Evolutionary conservation across 2,797 vertebrate genomes (phyloP).

Genomic region (Pithecia hirsuta): DNA sequence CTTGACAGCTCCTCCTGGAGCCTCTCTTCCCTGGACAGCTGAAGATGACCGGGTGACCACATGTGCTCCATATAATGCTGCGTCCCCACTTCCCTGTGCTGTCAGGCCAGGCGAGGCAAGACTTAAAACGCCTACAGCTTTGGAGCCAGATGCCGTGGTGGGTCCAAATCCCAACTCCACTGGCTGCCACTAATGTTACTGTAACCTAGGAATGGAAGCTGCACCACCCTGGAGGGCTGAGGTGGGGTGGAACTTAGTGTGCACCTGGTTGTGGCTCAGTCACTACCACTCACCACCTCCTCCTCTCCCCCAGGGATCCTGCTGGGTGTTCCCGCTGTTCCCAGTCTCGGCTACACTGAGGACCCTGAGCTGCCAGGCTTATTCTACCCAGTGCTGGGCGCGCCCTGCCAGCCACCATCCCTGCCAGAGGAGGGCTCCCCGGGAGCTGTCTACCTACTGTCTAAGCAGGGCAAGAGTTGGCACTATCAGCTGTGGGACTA

Average conservation of each 20-base stretch:
- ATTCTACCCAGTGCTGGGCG: conserved; percentile 81
- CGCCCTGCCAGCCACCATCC: background rate
- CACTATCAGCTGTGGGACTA: conserved; percentile 92
- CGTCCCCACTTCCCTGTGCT: background rate
- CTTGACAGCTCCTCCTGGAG: background rate
- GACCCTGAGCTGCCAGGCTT: conserved; percentile 81
- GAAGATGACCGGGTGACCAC: fast-evolving
- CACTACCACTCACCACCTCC: background rate
- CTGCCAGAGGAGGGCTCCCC: conserved; percentile 35
- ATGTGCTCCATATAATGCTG: background rate
- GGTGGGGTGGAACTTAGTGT: background rate
- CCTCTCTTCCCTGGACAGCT: background rate
- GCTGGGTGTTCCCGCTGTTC: conserved; percentile 83
- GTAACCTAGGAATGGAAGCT: too few species aligned
- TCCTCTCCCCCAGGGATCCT: conserved; percentile 83
- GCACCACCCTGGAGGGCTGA: background rate
- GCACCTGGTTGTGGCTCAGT: background rate
- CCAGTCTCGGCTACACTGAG: conserved; percentile 66
- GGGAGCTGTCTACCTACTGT: conserved; percentile 87
- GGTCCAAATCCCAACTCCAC: background rate
- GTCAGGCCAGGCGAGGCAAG: background rate
- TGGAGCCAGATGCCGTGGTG: background rate
- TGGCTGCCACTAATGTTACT: too few species aligned
- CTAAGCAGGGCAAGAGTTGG: conserved; percentile 95
- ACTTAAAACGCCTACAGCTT: background rate